Evolutionary conservation across 37 sponge, comb jelly and placozoan species (phyloP).

Genomic region (Theonella swinhoei): DNA sequence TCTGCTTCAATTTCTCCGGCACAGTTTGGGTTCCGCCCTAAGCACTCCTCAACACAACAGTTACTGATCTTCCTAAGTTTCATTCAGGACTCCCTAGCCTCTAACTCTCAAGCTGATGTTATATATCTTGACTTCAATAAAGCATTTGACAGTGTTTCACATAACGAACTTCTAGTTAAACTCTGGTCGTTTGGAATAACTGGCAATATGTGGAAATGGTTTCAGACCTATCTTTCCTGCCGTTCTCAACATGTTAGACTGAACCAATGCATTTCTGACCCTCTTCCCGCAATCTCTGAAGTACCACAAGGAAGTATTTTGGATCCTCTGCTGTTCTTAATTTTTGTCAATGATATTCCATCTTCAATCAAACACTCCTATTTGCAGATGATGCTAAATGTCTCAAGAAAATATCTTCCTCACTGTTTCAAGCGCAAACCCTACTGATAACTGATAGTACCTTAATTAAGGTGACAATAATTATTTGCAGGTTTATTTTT

Average conservation of each 20-base stretch:
- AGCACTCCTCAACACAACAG: neutral
- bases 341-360: constrained; percentile 26
- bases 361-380: neutral
- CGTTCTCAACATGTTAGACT: constrained; percentile 4
- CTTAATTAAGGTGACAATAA: too few relatives aligned
- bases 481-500: too few relatives aligned
- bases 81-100: neutral
- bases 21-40: constrained; percentile 22
- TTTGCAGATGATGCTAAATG: constrained; percentile 36
- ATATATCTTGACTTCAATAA: constrained; percentile 51
- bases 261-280: neutral
- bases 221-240: constrained; percentile 3
- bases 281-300: constrained; percentile 27
- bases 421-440: too few relatives aligned
- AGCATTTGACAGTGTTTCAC: constrained; percentile 58
- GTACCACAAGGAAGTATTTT: constrained; percentile 47
- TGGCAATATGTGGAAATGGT: constrained; percentile 29
- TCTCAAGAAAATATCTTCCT: neutral
- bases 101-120: neutral
- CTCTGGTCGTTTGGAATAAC: constrained; percentile 33
- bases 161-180: constrained; percentile 34
- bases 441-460: too few relatives aligned
- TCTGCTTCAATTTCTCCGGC: neutral
- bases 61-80: neutral
- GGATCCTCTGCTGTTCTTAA: constrained; percentile 14